These are phyloP conservation scores for Drosophila austrosaltans DNA, from an alignment of 2,888 invertebrate species.

Conservation along the genomic window DNA sequence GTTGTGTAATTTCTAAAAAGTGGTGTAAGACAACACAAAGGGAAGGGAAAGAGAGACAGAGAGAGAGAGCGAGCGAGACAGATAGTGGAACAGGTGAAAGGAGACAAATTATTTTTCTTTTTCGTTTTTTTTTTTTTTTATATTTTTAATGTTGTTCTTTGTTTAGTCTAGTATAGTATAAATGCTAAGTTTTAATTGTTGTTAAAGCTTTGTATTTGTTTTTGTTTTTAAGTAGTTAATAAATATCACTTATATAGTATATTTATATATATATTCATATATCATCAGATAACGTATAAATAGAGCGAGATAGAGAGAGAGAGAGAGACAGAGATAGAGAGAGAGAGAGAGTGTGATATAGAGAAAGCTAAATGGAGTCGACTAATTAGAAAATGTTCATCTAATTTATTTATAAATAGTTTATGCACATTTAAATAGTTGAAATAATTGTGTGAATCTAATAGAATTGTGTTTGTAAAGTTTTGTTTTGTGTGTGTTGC, in stretches of 20 bases:
- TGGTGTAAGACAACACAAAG: background rate
- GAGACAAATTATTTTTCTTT: slow-evolving; percentile 2
- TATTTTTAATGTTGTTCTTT: slow-evolving; percentile 32
- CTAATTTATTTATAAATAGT: slow-evolving; percentile 4
- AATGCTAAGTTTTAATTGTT: slow-evolving; percentile 32
- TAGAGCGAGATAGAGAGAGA: slow-evolving; percentile 32
- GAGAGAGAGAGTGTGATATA: background rate
- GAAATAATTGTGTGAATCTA: slow-evolving; percentile 1
- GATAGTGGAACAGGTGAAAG: background rate
- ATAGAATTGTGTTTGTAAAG: background rate
- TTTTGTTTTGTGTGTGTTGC: background rate
- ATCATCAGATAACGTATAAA: slow-evolving; percentile 50
- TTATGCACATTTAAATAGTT: slow-evolving; percentile 5
- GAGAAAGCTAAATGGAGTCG: slow-evolving; percentile 17
- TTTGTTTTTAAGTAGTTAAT: slow-evolving; percentile 34
- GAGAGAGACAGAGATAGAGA: background rate
- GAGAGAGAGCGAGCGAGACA: background rate
- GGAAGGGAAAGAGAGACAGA: background rate
- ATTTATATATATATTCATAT: slow-evolving; percentile 50
- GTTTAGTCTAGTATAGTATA: slow-evolving; percentile 23
- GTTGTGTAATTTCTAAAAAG: slow-evolving; percentile 16
- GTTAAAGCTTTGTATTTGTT: slow-evolving; percentile 31
- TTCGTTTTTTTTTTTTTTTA: slow-evolving; percentile 30
- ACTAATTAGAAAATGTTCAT: slow-evolving; percentile 20
- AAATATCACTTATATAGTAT: slow-evolving; percentile 29